Evolutionary conservation across 2,797 vertebrate species (phyloP), one percentile per base, ranked within the genome.

Genomic region (Sebastes hubbsi): DNA sequence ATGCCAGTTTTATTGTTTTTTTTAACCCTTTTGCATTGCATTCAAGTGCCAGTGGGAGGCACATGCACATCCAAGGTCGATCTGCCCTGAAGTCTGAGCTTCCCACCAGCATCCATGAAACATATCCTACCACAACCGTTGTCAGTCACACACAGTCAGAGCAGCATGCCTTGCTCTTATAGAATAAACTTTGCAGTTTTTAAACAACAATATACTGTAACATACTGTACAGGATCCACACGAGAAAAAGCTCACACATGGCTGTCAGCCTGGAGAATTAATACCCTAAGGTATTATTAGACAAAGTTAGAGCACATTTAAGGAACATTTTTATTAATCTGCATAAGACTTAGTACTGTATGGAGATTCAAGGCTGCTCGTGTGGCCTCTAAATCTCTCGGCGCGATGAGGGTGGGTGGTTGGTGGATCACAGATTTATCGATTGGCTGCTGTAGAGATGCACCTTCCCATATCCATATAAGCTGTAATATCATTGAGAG

Each of bases 391-490:
- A 91, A 94, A 94, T 94, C 90, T 92, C 80, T 36, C 34, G 59
- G 85, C 22, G 14, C 30, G 22, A 75, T 75, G 80, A 83, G 85
- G 67, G 73, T 80, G 78, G 89, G 78, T 89, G 91, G 85, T 81
- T 90, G 87, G 79, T 87, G 86, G 88, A 94, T 93, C 91, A 93
- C 91, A 94, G 93, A 95, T 94, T 95, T 95, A 96, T 96, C 64
- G 94, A 96, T 95, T 92, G 88, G 77, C 82, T 89, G 69, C 86
- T 89, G 93, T 89, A 90, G 93, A 93, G 93, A 95, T 94, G 89
- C 92, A 94, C 90, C 92, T 93, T 94, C 85, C 92, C 92, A 94
- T 95, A 94, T 94, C 93, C 93, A 94, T 94, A 93, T 93, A 93
- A 93, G 91, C 90, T 94, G 91, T 90, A 93, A 91, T 94, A 92